Evolutionary conservation across 2,113 vertebrate genomes (phyloP), one percentile per base, ranked within the genome.

Genomic region (Archocentrus centrarchus): DNA sequence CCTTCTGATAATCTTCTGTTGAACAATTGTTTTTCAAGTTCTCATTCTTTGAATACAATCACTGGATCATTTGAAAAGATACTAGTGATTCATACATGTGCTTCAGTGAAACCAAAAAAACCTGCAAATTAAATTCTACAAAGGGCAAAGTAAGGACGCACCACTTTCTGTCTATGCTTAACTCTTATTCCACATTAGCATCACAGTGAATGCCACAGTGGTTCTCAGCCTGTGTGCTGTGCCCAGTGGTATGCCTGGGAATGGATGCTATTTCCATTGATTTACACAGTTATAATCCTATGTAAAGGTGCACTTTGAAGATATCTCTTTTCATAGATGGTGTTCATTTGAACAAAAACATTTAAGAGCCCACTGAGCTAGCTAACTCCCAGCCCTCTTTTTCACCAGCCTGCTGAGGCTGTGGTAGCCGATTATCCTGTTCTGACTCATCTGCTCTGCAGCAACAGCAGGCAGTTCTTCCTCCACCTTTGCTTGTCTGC

Each of bases 371-470:
- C 27, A 73, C 17, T 1, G 6, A 73, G 47, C 27, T 53, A 73
- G 27, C 68, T 32, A 53, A 73, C 47, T 13, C 68, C 47, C 68
- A 53, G 66, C 66, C 50, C 66, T 53, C 13, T 73, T 53, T 53
- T 18, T 73, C 44, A 53, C 47, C 0, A 55, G 47, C 68, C 66
- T 73, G 11, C 24, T 73, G 44, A 53, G 24, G 50, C 66, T 32
- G 44, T 0, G 44, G 50, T 32, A 53, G 68, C 11, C 18, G 11
- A 73, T 73, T 73, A n/a, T 73, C 47, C 68, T 32, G 18, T 73
- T 55, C 47, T 73, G 68, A 73, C 47, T 73, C 68, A 73, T 73
- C 68, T 73, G 68, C 68, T 73, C 68, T 73, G n/a, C 68, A 73
- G 68, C 47, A 73, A 55, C 68, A 55, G 32, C 18, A 53, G 66